Conservation (phyloP, 1,140 invertebrate species). For the Oryctes rhinoceros region DNA sequence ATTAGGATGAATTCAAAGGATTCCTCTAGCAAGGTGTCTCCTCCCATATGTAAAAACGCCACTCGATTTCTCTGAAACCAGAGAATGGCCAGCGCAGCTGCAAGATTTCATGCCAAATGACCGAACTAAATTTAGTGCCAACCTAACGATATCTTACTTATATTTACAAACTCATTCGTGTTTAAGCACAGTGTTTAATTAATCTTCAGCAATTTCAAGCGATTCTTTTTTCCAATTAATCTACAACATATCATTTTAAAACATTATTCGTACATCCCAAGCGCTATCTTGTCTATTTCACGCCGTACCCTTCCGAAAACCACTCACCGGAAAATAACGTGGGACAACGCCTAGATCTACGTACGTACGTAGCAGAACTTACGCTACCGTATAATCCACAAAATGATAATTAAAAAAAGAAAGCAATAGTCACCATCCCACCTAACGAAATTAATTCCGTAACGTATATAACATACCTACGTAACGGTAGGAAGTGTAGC, state of each 20-base stretch:
- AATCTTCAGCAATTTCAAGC: too few species aligned
- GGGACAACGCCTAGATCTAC: slow-evolving; percentile 9
- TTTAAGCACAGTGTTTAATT: too few species aligned
- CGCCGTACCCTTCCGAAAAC: neutral
- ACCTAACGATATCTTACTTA: too few species aligned
- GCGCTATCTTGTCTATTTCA: neutral
- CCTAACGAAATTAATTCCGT: slow-evolving; percentile 18
- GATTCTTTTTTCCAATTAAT: neutral
- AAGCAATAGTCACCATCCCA: slow-evolving; percentile 13
- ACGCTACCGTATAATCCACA: neutral
- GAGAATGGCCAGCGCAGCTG: too few species aligned
- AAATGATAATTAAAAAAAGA: slow-evolving; percentile 15
- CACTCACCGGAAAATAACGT: neutral
- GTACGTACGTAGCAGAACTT: neutral
- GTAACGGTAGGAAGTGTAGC: slow-evolving; percentile 34
- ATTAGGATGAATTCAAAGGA: too few species aligned
- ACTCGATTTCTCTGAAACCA: too few species aligned
- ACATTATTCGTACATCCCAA: neutral
- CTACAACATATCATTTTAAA: neutral
- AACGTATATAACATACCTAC: too few species aligned
- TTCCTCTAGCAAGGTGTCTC: too few species aligned
- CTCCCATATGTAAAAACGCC: too few species aligned
- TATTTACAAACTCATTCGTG: too few species aligned
- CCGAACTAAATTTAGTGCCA: too few species aligned
- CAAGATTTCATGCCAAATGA: too few species aligned